Percentiles rank a stretch among this genome's conserved stretches.
These are phyloP conservation scores for Rhodeus uyekii DNA, from an alignment of 2,797 vertebrate genomes.

Conservation along the genomic window DNA sequence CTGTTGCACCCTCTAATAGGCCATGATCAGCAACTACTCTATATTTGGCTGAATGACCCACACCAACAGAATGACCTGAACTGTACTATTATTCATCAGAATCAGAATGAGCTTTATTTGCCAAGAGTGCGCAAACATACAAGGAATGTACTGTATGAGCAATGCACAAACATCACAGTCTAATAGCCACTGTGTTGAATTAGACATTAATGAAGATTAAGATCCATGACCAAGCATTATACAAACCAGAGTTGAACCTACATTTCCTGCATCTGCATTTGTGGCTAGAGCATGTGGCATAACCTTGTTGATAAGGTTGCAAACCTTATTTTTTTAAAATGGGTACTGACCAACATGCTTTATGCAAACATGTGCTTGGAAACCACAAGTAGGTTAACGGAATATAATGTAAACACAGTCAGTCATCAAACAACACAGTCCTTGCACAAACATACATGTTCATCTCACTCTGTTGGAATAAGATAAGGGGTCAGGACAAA, in stretches of 20 bases:
- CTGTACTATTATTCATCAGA: too few relatives aligned
- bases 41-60: too few relatives aligned
- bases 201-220: not conserved
- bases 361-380: not conserved
- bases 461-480: conserved; percentile 55
- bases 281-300: not conserved
- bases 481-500: conserved; percentile 64
- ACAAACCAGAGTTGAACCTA: not conserved
- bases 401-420: not conserved
- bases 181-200: not conserved
- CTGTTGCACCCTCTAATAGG: too few relatives aligned
- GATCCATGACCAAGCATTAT: not conserved
- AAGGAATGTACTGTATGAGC: too few relatives aligned
- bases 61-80: not conserved
- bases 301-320: not conserved
- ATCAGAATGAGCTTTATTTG: too few relatives aligned
- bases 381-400: not conserved
- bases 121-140: too few relatives aligned
- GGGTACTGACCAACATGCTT: not conserved
- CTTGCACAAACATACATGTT: conserved; percentile 27
- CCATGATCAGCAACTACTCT: too few relatives aligned
- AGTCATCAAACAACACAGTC: conserved; percentile 3
- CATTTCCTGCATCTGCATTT: not conserved
- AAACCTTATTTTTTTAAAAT: not conserved
- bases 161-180: not conserved